Percentiles rank a stretch among this genome's conserved stretches.
Conservation (phyloP, 1,140 invertebrate genomes). For the Apis laboriosa region DNA sequence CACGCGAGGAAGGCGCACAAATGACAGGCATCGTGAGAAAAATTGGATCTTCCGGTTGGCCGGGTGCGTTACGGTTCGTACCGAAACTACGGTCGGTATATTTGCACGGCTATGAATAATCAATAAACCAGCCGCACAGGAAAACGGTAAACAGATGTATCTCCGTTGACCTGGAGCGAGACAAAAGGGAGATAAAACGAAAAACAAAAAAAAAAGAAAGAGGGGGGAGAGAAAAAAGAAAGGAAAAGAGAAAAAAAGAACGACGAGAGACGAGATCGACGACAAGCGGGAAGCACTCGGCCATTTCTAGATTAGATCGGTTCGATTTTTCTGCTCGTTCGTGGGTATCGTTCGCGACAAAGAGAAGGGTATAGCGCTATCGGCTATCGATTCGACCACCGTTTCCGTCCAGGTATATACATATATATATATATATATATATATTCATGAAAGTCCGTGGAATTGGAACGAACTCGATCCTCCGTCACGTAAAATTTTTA, state of each 20-base stretch:
- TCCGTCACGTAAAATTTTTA: background rate
- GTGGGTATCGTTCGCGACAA: background rate
- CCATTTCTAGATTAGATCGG: slow-evolving; percentile 13
- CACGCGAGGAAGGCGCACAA: slow-evolving; percentile 30
- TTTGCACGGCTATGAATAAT: slow-evolving; percentile 44
- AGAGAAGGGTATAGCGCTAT: background rate
- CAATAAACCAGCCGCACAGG: slow-evolving; percentile 25
- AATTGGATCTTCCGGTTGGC: slow-evolving; percentile 59
- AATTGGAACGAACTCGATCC: background rate
- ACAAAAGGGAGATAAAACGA: background rate
- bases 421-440: background rate
- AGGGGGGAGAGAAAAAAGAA: background rate
- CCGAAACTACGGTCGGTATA: slow-evolving; percentile 14
- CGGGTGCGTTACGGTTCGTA: slow-evolving; percentile 21
- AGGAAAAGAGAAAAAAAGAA: background rate
- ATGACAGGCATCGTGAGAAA: slow-evolving; percentile 45
- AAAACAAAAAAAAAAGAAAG: background rate
- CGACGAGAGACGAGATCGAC: background rate
- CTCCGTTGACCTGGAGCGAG: slow-evolving; percentile 26
- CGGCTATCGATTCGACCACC: background rate
- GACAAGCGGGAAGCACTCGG: background rate
- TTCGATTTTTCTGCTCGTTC: slow-evolving; percentile 20
- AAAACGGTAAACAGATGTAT: slow-evolving; percentile 49
- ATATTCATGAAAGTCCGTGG: background rate
- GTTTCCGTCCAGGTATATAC: background rate